Base-by-base conservation (phyloP, 2,113 vertebrate genomes). In the Haplochromis burtoni region DNA sequence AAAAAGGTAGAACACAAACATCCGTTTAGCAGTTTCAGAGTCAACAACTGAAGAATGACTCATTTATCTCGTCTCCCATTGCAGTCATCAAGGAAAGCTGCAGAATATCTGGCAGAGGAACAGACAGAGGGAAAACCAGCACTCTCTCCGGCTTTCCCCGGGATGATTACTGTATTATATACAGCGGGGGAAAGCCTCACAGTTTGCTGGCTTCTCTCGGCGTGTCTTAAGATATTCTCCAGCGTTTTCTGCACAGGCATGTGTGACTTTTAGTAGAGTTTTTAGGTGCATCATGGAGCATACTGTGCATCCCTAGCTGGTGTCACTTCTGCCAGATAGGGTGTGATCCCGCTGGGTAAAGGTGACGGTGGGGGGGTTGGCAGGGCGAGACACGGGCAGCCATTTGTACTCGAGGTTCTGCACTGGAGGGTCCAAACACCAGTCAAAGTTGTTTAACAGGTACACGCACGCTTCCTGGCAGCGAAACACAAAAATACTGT, bases 381-480 rank as follows among this genome's bases (percentile, higher is more conserved):
- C 61, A 38, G 94, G 95, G 10, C 92, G 90, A 88, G 93, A 95
- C 78, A 95, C 94, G 10, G 95, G 95, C 87, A 95, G 94, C 94
- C 95, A 96, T 91, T 96, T 95, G 87, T 95, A 95, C 53, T 91
- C 80, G 0, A 94, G 89, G 81, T 95, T 88, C 85, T 95, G 91
- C 2, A 86, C 86, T 11, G 89, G 78, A 49, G 94, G 94, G 40
- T 94, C 93, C 91, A 95, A 80, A 88, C 59, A n/a, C 94, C 95
- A 96, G 88, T 91, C 63, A 53, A 93, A 95, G 90, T 92, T 88
- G 76, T 91, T 73, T 57, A 95, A 40, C 85, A 96, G 87, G 89
- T 92, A 95, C 57, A 29, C 14, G 81, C 93, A 93, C 1, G 82
- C 94, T 47, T 93, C 91, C 93, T 96, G 88, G 4, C n/a, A 85